phyloP scores from a whole-genome alignment of 2,113 vertebrate genomes.

The Copsychus sechellarum region DNA sequence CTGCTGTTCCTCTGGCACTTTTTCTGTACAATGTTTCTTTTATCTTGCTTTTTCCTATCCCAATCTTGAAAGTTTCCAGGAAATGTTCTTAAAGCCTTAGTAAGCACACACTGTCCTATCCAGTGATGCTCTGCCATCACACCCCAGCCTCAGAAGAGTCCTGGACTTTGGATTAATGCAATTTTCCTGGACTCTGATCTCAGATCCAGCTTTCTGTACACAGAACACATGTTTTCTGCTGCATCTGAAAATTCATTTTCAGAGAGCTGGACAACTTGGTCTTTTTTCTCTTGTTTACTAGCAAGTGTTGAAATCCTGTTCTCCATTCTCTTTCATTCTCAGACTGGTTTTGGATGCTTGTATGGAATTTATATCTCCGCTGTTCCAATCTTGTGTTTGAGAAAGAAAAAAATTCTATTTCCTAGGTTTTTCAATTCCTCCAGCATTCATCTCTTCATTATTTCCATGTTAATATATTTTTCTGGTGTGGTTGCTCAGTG shows the following conservation, averaged over 20 bases:
- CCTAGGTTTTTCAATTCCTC: neutral
- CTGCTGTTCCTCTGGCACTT: neutral
- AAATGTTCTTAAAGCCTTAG: neutral
- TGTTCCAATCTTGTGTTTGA: neutral
- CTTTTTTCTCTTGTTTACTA: neutral
- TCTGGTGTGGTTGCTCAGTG: neutral
- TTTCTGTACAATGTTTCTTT: neutral
- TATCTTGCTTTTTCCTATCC: neutral
- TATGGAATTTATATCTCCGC: neutral
- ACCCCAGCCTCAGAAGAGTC: neutral
- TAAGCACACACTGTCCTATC: neutral
- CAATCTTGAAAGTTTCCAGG: neutral
- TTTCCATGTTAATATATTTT: neutral
- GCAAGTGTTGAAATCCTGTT: neutral
- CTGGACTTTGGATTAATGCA: neutral
- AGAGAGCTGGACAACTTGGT: neutral
- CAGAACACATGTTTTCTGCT: neutral
- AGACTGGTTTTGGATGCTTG: neutral
- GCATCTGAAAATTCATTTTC: neutral
- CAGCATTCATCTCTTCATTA: neutral
- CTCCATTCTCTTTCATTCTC: neutral
- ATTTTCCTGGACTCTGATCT: neutral
- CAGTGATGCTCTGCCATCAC: neutral
- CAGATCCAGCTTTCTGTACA: neutral
- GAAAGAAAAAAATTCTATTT: neutral